Evolutionary conservation across 30 jellyfish, hydroid and myxozoan species (phyloP).

Genomic region (Aurelia aurita complex sp. Pacific): DNA sequence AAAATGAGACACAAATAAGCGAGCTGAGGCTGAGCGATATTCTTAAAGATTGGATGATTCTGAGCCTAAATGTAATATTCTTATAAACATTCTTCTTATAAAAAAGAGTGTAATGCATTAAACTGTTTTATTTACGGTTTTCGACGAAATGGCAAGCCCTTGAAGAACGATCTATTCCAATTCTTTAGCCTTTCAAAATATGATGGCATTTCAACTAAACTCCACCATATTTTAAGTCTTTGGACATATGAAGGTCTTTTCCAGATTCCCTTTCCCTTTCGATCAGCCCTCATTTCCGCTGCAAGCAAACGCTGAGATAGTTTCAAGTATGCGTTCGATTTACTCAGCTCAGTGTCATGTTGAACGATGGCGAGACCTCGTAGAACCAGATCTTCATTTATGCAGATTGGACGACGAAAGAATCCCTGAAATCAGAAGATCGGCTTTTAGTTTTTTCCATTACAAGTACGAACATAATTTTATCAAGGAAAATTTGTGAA

Average conservation of each 20-base stretch:
- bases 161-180: no score
- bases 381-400: constrained; percentile 36
- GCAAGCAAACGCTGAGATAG: constrained; percentile 21
- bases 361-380: constrained; percentile 54
- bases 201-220: not conserved
- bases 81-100: no score
- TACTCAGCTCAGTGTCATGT: not conserved
- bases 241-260: constrained; percentile 22
- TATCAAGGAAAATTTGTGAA: no score
- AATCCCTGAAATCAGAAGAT: constrained; percentile 14
- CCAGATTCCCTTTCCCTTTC: constrained; percentile 53
- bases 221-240: constrained; percentile 17
- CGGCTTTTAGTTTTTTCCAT: not conserved
- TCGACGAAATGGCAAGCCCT: no score
- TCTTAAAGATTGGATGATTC: no score
- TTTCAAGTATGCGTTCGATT: constrained; percentile 4
- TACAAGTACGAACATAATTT: not conserved
- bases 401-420: constrained; percentile 24
- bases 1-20: no score
- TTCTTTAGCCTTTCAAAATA: no score
- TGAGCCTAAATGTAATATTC: no score
- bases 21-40: no score
- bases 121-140: no score
- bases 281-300: constrained; percentile 51
- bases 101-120: no score